Evolutionary conservation across 2,797 vertebrate species (phyloP).

Genomic region (Pipistrellus pygmaeus): DNA sequence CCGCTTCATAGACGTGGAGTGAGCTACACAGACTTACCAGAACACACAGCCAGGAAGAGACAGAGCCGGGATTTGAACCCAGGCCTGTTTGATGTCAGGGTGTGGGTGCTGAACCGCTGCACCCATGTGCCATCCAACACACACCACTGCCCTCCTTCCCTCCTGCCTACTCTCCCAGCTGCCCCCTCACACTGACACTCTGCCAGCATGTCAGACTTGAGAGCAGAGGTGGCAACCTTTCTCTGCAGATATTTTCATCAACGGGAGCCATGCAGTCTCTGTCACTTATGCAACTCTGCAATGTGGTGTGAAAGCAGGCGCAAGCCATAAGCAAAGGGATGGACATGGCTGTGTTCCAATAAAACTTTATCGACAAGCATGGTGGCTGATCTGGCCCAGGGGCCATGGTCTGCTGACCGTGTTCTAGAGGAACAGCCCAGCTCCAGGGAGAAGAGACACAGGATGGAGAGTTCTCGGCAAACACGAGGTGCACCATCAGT

Average conservation of each 20-base stretch:
- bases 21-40: background rate
- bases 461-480: background rate
- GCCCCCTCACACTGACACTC: background rate
- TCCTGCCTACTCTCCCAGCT: background rate
- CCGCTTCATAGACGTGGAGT: background rate
- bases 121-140: background rate
- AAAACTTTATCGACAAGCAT: constrained; percentile 43
- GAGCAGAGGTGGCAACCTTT: background rate
- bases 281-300: background rate
- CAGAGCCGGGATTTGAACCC: background rate
- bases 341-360: background rate
- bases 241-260: background rate
- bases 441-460: background rate
- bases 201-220: background rate
- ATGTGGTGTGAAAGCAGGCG: background rate
- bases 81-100: background rate
- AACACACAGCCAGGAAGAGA: background rate
- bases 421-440: background rate
- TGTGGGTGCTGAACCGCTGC: background rate
- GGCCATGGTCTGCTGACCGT: background rate
- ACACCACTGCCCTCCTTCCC: background rate
- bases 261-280: background rate
- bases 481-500: background rate
- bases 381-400: background rate
- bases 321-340: background rate